Evolutionary conservation across 2,113 vertebrate species (phyloP), one percentile per base, ranked within the genome.

Genomic region (Ophthalmolycus amberensis): DNA sequence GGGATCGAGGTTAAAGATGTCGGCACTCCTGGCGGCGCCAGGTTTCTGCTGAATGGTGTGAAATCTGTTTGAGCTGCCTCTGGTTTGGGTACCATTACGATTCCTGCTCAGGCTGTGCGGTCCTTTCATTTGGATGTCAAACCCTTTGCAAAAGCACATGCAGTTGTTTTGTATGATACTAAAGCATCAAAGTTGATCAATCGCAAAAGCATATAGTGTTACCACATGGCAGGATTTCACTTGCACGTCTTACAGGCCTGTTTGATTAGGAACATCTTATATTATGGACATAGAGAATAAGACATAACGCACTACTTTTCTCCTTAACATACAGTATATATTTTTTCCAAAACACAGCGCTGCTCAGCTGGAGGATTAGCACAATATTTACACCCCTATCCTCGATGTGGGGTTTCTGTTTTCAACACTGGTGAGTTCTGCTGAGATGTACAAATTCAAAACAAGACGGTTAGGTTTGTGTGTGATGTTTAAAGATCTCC

Each of bases 91-190:
- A 18, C 2, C 38, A 7, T 54, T 52, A 0, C 1, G 48, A 27
- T 42, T 60, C 16, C 58, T 50, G 9, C 32, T 71, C 8, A 40
- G 12, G 6, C 90, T 85, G 29, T 77, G 73, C 2, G 94, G 90
- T n/a, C 93, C 93, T 75, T 84, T 93, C 93, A 94, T 86, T 80
- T 95, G 93, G 56, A 95, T 80, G 74, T 89, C 77, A 69, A 95
- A 95, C 2, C 93, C 94, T 95, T 81, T 14, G 40, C 2, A 42
- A 65, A 73, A 85, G 37, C 56, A 79, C 4, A 80, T 0, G 67
- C 1, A 20, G 22, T 14, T 38, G 70, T 73, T 79, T 69, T 42
- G 50, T 74, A n/a, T 25, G 1, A 59, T n/a, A 34, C 15, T 2
- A 20, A 34, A 34, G 14, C 18, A 58, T 71, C 34, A 65, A 66